Evolutionary conservation across 2,888 invertebrate species (phyloP), one percentile per base, ranked within the genome.

Genomic region (Podabrus alpinus): DNA sequence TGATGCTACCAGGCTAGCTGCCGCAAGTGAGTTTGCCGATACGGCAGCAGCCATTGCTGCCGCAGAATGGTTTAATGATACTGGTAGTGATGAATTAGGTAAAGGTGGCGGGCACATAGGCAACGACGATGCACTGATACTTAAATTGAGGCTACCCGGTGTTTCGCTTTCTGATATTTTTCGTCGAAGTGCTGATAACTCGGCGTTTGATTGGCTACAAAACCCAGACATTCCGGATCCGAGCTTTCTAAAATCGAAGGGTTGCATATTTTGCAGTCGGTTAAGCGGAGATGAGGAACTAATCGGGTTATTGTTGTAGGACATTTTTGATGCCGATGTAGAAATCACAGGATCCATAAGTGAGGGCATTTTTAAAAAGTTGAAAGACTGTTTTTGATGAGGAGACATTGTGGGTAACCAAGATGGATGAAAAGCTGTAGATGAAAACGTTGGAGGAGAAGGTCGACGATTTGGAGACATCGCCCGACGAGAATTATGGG

Each of bases 181-280:
- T 82, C 89, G 85, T 24, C 89, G 88, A 72, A 86, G 86, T 70
- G 83, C 84, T 15, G 83, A 80, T 24, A 82, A 66, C 69, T 86
- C 85, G 69, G 85, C 83, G 79, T 86, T 82, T 64, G 88, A 85
- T 79, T 88, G 84, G 88, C 82, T 89, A 88, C 87, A 87, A 82
- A 90, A 89, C 83, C 92, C 90, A 77, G 91, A 90, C 3, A 90
- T 83, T 9, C 90, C 90, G 79, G 92, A 91, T 75, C 93, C 92
- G 72, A 94, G 88, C 85, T 95, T 95, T 25, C 97, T 92, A 85
- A 95, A 97, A 86, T 97, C 97, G 86, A 97, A 97, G 0, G 97
- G 97, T 85, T 97, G 97, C 97, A 98, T 97, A 83, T 94, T 97
- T 88, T 97, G 97, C 67, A 97, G 89, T 82, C 95, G 92, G 86